A percentile compares a stretch with the other conserved stretches of the same genome.
phyloP scores from a whole-genome alignment of 2,113 vertebrate species.

The Gavialis gangeticus region DNA sequence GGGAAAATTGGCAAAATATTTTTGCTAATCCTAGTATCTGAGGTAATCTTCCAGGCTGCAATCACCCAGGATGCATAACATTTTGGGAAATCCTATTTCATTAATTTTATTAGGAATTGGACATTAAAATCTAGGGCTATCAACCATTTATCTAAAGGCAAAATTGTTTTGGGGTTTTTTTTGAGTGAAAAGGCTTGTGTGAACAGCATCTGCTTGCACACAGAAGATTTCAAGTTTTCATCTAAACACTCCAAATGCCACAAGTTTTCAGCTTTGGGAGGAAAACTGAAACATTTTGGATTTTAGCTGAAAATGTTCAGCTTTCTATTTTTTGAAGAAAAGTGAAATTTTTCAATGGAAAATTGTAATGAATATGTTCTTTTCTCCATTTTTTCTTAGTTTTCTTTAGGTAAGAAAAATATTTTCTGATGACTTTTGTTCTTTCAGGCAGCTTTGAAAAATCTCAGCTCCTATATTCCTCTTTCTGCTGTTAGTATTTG shows the following conservation, averaged over 20 bases:
- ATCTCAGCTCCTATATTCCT: background rate
- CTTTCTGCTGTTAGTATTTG: background rate
- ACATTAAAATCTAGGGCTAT: background rate
- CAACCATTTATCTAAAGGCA: too few species aligned
- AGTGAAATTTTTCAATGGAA: too few species aligned
- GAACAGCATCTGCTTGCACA: background rate
- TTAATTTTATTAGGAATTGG: too few species aligned
- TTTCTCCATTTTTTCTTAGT: background rate
- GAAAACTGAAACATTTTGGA: too few species aligned
- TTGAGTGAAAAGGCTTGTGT: background rate
- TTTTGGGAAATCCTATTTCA: background rate
- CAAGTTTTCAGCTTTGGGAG: fast-evolving
- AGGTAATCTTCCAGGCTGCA: background rate
- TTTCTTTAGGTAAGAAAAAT: background rate
- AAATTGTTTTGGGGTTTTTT: too few species aligned
- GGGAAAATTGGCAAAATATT: background rate
- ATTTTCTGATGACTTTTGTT: constrained; percentile 18
- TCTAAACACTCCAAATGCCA: background rate
- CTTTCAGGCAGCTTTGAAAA: constrained; percentile 27
- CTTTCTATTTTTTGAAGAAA: too few species aligned
- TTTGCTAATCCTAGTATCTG: background rate
- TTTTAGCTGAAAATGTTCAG: too few species aligned
- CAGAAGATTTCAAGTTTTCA: background rate
- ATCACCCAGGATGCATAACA: fast-evolving
- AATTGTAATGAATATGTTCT: background rate